Conservation (phyloP, 1,140 invertebrate species). For the Schlechtendalia chinensis region DNA sequence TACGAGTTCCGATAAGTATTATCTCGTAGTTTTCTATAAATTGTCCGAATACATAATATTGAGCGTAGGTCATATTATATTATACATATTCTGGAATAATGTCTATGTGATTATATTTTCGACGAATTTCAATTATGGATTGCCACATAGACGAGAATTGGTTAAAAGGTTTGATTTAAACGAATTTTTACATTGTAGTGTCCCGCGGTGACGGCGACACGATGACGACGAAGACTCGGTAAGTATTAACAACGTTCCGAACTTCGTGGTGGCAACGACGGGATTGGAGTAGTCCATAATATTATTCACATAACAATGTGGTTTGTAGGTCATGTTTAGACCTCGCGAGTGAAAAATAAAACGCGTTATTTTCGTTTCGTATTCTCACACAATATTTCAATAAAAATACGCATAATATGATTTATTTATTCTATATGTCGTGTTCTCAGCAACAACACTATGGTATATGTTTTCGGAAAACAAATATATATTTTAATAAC, state of each 20-base stretch:
- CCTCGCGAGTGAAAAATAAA: background rate
- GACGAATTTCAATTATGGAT: background rate
- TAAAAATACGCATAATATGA: background rate
- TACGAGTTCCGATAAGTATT: background rate
- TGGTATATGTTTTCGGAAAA: background rate
- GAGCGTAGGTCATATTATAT: too few relatives aligned
- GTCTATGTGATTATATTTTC: background rate
- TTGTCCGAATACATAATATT: too few relatives aligned
- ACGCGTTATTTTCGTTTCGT: too few relatives aligned
- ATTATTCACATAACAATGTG: background rate
- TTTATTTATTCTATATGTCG: background rate
- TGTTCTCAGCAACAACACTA: background rate
- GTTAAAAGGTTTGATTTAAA: slow-evolving; percentile 8
- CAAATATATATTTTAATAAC: background rate
- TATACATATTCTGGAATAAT: too few relatives aligned
- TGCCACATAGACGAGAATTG: background rate
- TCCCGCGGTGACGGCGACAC: background rate
- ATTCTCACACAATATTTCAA: background rate
- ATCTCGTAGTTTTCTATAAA: too few relatives aligned
- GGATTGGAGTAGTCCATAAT: background rate
- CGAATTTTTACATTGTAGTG: background rate
- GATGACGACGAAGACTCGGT: background rate
- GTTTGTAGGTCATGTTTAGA: background rate
- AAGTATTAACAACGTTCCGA: background rate
- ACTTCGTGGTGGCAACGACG: background rate